Evolutionary conservation across 2,888 invertebrate genomes (phyloP), one percentile per base, ranked within the genome.

Genomic region (Heterodera filipjevi): DNA sequence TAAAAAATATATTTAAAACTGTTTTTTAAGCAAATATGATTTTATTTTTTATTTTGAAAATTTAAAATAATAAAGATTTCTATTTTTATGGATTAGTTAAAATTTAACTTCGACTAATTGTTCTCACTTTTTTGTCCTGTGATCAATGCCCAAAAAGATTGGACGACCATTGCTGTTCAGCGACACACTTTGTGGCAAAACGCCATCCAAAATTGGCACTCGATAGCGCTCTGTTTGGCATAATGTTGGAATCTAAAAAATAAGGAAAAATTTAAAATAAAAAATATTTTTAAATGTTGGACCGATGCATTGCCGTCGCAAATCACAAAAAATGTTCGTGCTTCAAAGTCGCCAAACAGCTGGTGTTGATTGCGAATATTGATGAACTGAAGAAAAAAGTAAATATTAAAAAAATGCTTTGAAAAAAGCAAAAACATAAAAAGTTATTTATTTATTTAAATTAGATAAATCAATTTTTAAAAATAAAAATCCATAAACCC

Each of bases 101-200:
- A 84, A 77, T 44, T 87, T 83, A 83, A 80, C 44, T 12, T 10
- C 12, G 12, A 44, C 44, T 44, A n/a, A 10, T 44, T 53, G 6
- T 53, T 14, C 22, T 6, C 27, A 27, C 59, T 27, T 59, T 59
- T 59, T 27, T 59, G 59, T n/a, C 27, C 33, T 32, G 68, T 75
- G 30, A 19, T 75, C 59, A 32, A 75, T 53, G 32, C 75, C 75
- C 66, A 75, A 44, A 46, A 75, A 64, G 30, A 75, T 75, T 35
- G 75, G 75, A 16, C 49, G 44, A 14, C 75, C 75, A 75, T 64
- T 66, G 46, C 75, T 75, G 68, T 75, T 75, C 39, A 86, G n/a
- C 30, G 83, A 78, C 49, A 89, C 76, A 79, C 84, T 85, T 77
- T 89, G 89, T n/a, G 87, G 87, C 53, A 84, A 83, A 30, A 87